Evolutionary conservation across 2,797 vertebrate species (phyloP).

Genomic region (Artibeus lituratus): DNA sequence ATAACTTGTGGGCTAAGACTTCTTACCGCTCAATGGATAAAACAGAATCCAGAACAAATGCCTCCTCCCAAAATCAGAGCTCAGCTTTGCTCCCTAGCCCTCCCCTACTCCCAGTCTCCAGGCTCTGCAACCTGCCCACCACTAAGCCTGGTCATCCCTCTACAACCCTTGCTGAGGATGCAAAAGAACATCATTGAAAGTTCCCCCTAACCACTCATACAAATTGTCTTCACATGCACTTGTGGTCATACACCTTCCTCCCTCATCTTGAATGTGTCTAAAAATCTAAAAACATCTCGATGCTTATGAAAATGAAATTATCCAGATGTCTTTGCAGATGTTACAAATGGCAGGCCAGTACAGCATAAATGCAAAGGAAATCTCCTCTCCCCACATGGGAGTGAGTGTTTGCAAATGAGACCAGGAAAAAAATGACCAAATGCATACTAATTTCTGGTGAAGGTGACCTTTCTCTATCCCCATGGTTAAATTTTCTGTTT

Average conservation of each 20-base stretch:
- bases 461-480: conserved; percentile 17
- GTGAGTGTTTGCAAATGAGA: conserved; percentile 34
- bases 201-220: background rate
- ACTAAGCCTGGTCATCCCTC: background rate
- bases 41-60: background rate
- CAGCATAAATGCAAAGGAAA: conserved; percentile 52
- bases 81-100: background rate
- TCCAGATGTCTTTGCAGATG: conserved; percentile 70
- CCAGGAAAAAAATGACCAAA: conserved; percentile 8
- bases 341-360: conserved; percentile 39
- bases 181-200: background rate
- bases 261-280: conserved; percentile 40
- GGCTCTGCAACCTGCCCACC: background rate
- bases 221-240: conserved; percentile 40
- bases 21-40: background rate
- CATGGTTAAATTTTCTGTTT: background rate
- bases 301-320: conserved; percentile 72
- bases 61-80: background rate
- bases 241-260: background rate
- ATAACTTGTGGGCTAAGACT: background rate
- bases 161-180: background rate
- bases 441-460: background rate
- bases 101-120: background rate
- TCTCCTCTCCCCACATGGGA: conserved; percentile 42
- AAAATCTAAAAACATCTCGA: conserved; percentile 50